phyloP scores from a whole-genome alignment of 92 coral and sea anemone species.

The Palythoa heliodiscus region DNA sequence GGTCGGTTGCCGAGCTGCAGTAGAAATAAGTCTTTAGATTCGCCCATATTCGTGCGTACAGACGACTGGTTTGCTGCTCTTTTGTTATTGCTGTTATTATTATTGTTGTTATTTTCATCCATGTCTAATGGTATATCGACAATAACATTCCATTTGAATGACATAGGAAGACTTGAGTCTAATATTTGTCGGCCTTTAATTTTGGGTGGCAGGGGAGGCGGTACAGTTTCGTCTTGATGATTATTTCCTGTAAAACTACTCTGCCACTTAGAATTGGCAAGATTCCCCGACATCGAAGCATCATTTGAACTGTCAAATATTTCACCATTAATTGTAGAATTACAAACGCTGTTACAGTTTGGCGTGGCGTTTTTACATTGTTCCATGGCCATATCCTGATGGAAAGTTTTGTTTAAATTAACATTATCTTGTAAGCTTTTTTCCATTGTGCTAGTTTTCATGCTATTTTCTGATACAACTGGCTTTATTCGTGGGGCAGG shows the following conservation, averaged over 20 bases:
- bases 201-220: conserved; percentile 34
- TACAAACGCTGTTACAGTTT: background rate
- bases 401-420: background rate
- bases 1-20: conserved; percentile 36
- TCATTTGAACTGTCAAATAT: background rate
- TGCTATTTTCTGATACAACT: background rate
- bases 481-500: conserved; percentile 38
- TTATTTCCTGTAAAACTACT: background rate
- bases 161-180: background rate
- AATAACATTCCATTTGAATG: conserved; percentile 24
- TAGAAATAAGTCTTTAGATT: background rate
- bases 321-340: background rate
- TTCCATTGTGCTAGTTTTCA: background rate
- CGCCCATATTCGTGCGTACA: background rate
- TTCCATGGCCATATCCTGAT: background rate
- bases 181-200: background rate
- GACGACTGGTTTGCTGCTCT: background rate
- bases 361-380: background rate
- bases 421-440: background rate
- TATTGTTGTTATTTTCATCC: conserved; percentile 9
- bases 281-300: background rate
- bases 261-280: background rate
- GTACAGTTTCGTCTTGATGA: background rate
- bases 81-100: background rate
- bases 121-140: conserved; percentile 36